A percentile compares a stretch with the other conserved stretches of the same genome.
Evolutionary conservation across 2,888 invertebrate species (phyloP).

Genomic region (Hyles lineata): DNA sequence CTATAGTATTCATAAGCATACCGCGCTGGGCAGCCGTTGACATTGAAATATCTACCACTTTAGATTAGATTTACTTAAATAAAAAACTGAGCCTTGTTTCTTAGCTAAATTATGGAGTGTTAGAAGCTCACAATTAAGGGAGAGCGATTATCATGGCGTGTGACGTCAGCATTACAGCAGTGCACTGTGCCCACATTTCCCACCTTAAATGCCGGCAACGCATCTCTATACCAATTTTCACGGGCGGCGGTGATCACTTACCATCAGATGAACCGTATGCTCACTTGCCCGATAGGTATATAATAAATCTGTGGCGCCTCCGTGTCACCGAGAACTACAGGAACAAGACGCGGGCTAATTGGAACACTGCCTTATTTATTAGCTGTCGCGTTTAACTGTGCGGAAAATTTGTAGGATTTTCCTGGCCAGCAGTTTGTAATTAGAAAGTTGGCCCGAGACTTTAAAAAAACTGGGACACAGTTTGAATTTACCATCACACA

Average conservation of each 20-base stretch:
- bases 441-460: neutral
- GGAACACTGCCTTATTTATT: conserved; percentile 20
- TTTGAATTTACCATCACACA: too few species aligned
- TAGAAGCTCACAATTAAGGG: neutral
- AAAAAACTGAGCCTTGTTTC: neutral
- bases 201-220: too few species aligned
- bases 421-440: neutral
- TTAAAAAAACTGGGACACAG: neutral
- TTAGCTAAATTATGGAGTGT: neutral
- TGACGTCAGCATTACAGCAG: neutral
- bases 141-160: neutral
- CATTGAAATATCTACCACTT: too few species aligned
- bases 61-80: too few species aligned
- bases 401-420: neutral
- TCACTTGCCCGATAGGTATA: too few species aligned
- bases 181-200: neutral
- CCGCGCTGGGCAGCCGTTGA: too few species aligned
- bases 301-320: too few species aligned
- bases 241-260: too few species aligned
- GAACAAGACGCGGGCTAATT: conserved; percentile 5
- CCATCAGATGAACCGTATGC: too few species aligned
- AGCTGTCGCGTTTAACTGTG: conserved; percentile 4
- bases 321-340: neutral
- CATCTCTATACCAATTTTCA: too few species aligned
- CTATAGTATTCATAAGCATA: too few species aligned